Percentiles rank a stretch among this genome's conserved stretches.
Conservation (phyloP, 2,888 invertebrate species). For the Athalia rosae region DNA sequence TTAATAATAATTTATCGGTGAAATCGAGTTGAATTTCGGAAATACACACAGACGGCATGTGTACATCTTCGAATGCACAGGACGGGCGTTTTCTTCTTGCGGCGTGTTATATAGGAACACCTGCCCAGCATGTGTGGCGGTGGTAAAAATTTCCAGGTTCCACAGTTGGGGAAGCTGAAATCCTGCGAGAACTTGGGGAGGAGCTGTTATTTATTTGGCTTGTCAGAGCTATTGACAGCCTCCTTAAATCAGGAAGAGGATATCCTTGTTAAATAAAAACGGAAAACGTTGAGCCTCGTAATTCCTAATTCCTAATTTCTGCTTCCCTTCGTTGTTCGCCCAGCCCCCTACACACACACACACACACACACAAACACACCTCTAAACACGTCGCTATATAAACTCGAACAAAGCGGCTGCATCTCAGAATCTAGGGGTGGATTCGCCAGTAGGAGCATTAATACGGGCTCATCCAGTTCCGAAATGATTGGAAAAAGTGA, state of each 20-base stretch:
- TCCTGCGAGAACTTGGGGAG: slow-evolving; percentile 23
- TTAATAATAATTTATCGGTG: too few species aligned
- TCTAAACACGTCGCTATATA: too few species aligned
- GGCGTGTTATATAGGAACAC: slow-evolving; percentile 54
- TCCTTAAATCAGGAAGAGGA: slow-evolving; percentile 48
- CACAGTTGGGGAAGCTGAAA: slow-evolving; percentile 28
- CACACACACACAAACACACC: too few species aligned
- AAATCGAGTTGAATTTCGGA: background rate
- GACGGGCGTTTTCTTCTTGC: slow-evolving; percentile 7
- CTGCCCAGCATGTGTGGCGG: slow-evolving; percentile 53
- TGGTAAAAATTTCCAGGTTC: slow-evolving; percentile 48
- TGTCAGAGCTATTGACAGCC: slow-evolving; percentile 48
- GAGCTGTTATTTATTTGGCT: slow-evolving; percentile 46
- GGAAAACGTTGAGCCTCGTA: slow-evolving; percentile 18
- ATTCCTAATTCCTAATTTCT: background rate
- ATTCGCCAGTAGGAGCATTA: background rate
- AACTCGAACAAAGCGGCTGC: background rate
- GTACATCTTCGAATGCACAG: slow-evolving; percentile 9
- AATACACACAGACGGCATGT: background rate
- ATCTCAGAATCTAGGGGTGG: background rate
- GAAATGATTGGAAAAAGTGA: too few species aligned
- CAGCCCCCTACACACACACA: too few species aligned
- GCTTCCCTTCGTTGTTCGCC: too few species aligned
- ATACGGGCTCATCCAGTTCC: too few species aligned
- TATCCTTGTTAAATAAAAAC: slow-evolving; percentile 42